These are phyloP conservation scores for Xenopus tropicalis DNA, from an alignment of 2,113 vertebrate genomes.

Conservation along the genomic window DNA sequence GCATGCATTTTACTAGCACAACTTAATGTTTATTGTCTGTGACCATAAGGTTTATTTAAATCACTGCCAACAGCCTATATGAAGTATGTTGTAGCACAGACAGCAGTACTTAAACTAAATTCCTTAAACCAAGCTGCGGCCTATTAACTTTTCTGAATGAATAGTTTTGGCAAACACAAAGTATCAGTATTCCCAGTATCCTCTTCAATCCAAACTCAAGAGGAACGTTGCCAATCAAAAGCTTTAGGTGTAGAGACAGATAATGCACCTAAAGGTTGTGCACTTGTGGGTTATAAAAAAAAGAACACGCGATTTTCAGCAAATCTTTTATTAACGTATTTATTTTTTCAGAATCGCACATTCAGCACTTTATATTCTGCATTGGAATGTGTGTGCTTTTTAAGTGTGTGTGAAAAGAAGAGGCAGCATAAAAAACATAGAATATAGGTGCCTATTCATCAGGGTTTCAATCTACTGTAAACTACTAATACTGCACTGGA, in stretches of 20 bases:
- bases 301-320: background rate
- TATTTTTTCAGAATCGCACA: no score
- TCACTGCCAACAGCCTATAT: conserved; percentile 13
- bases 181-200: conserved; percentile 12
- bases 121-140: background rate
- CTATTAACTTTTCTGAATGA: conserved; percentile 26
- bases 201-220: conserved; percentile 4
- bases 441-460: no score
- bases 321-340: background rate
- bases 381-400: no score
- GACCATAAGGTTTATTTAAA: conserved; percentile 21
- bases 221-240: background rate
- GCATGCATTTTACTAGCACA: no score
- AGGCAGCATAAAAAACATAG: no score
- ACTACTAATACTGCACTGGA: no score
- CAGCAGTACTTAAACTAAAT: background rate
- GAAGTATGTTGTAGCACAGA: background rate
- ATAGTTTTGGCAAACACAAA: conserved; percentile 19
- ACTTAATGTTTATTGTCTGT: background rate
- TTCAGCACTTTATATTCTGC: no score
- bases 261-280: conserved; percentile 23
- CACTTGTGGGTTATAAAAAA: background rate
- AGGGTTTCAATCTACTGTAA: no score
- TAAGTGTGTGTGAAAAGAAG: no score
- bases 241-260: conserved; percentile 16